Percentiles rank a stretch among this genome's conserved stretches.
Evolutionary conservation across 2,797 vertebrate genomes (phyloP).

Genomic region (Sus cebifrons): DNA sequence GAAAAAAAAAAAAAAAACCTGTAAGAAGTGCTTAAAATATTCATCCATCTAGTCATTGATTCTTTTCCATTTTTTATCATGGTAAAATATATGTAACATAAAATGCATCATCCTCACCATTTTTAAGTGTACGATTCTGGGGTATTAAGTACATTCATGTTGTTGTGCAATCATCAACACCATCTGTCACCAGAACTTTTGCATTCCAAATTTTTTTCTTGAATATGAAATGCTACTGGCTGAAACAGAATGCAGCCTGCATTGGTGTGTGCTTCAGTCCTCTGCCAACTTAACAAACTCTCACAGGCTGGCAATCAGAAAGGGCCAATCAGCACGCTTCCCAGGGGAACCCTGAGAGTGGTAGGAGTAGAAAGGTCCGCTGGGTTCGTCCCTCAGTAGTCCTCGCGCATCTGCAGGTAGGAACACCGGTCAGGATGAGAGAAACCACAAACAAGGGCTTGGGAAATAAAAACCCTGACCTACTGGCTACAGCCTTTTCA

Average conservation of each 20-base stretch:
- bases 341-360: not conserved
- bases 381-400: not conserved
- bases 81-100: not conserved
- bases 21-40: not conserved
- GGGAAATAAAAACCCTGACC: not conserved
- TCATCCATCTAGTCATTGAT: not conserved
- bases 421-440: conserved; percentile 1
- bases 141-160: not conserved
- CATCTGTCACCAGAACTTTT: not conserved
- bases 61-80: not conserved
- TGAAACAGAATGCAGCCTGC: not conserved
- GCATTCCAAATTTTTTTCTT: not conserved
- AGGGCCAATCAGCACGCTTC: not conserved
- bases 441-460: not conserved
- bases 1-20: not conserved
- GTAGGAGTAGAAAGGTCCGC: not conserved
- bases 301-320: conserved; percentile 26
- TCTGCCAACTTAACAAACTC: conserved; percentile 34
- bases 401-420: not conserved
- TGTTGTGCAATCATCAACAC: not conserved
- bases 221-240: conserved; percentile 44
- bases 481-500: not conserved
- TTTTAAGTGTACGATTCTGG: not conserved
- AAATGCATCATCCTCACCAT: not conserved
- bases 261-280: not conserved